These are phyloP conservation scores for Xiphydria camelus DNA, from an alignment of 2,888 invertebrate species.

Conservation along the genomic window DNA sequence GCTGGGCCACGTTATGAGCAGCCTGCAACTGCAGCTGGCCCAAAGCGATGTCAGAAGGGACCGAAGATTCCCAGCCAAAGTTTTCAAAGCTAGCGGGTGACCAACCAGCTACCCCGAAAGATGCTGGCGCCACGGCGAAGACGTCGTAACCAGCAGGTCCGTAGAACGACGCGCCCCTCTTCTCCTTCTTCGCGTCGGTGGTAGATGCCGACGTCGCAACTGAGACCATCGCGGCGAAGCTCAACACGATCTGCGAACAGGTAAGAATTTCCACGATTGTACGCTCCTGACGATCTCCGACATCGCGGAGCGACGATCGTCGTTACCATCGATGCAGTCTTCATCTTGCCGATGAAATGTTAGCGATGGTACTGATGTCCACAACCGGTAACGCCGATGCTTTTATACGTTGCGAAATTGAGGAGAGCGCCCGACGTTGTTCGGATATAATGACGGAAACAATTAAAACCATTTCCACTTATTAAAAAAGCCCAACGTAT, in stretches of 20 bases:
- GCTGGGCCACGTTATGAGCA: constrained; percentile 50
- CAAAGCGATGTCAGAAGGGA: constrained; percentile 40
- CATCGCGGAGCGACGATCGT: too few species aligned
- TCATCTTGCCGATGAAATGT: constrained; percentile 42
- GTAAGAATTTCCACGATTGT: too few species aligned
- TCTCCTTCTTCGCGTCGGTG: constrained; percentile 37
- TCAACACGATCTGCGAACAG: constrained; percentile 31
- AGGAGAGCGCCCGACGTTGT: constrained; percentile 29
- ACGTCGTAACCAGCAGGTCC: constrained; percentile 43
- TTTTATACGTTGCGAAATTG: constrained; percentile 34
- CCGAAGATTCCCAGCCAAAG: constrained; percentile 37
- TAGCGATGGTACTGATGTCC: constrained; percentile 34
- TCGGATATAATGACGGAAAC: constrained; percentile 35
- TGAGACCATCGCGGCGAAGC: constrained; percentile 23
- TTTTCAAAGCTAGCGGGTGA: constrained; percentile 26
- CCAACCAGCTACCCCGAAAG: constrained; percentile 36
- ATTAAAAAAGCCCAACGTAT: constrained; percentile 29
- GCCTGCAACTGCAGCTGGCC: constrained; percentile 51
- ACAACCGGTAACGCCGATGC: constrained; percentile 3
- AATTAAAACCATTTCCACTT: constrained; percentile 45
- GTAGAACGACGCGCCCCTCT: constrained; percentile 45
- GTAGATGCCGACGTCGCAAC: constrained; percentile 6
- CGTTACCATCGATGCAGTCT: constrained; percentile 38
- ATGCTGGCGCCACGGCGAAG: constrained; percentile 37
- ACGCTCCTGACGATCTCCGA: too few species aligned